phyloP scores from a whole-genome alignment of 1,140 invertebrate genomes.

The Lepeophtheirus salmonis region DNA sequence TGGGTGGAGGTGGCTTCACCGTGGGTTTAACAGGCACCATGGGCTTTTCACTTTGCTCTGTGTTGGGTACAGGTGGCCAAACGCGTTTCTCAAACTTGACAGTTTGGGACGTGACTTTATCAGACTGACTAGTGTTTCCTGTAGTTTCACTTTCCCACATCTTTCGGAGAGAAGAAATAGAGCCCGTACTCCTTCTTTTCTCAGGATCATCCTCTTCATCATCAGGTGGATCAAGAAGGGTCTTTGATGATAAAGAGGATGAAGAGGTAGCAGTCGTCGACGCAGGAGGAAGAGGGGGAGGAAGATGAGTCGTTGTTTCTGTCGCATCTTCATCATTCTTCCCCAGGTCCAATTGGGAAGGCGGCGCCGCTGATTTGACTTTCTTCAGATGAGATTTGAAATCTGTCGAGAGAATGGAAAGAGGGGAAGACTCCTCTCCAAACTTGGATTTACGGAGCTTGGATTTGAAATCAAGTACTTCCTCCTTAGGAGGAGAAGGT shows the following conservation, averaged over 20 bases:
- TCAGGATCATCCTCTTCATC: conserved; percentile 48
- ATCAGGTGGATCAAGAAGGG: conserved; percentile 10
- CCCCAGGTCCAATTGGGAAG: neutral
- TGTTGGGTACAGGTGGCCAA: conserved; percentile 33
- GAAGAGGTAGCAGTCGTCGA: neutral
- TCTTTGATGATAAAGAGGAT: neutral
- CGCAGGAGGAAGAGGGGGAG: conserved; percentile 1
- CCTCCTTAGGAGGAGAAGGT: neutral
- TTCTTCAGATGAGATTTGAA: conserved; percentile 11
- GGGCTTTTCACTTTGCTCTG: conserved; percentile 38
- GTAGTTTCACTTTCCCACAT: conserved; percentile 48
- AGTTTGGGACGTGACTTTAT: conserved; percentile 18
- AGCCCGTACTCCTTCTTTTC: conserved; percentile 73
- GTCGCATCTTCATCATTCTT: neutral
- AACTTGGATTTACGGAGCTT: too few relatives aligned
- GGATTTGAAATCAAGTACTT: neutral
- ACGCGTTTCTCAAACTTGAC: conserved; percentile 30
- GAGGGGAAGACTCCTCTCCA: too few relatives aligned
- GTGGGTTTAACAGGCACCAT: conserved; percentile 45
- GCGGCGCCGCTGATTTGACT: conserved; percentile 10
- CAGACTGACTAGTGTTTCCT: conserved; percentile 20
- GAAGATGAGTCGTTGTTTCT: neutral
- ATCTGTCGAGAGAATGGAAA: neutral
- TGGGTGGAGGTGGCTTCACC: conserved; percentile 35
- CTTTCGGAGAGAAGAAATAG: conserved; percentile 76